These are phyloP conservation scores for Drosophila tripunctata DNA, from an alignment of 2,888 invertebrate species.

Conservation along the genomic window DNA sequence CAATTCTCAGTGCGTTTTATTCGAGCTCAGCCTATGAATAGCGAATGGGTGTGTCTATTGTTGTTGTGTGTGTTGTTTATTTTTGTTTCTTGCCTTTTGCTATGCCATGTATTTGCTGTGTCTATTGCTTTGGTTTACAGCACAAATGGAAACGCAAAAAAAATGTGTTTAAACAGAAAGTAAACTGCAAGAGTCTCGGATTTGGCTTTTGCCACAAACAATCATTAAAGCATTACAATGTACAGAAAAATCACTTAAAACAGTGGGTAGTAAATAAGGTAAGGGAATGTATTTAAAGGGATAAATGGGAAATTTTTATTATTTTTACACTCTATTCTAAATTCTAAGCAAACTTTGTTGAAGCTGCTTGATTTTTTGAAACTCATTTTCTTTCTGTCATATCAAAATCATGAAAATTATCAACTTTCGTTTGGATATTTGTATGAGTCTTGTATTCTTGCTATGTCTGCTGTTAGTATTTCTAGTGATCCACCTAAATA, in stretches of 20 bases:
- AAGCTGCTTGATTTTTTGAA: not conserved
- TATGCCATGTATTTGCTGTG: slow-evolving; percentile 5
- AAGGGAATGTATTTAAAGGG: not conserved
- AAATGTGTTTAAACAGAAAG: slow-evolving; percentile 5
- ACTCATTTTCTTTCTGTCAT: not conserved
- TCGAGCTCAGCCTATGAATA: slow-evolving; percentile 27
- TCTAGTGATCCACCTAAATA: not conserved
- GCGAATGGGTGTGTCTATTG: slow-evolving; percentile 15
- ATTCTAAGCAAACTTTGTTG: slow-evolving; percentile 1
- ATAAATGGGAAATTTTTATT: no score
- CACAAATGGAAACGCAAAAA: slow-evolving; percentile 6
- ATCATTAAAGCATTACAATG: slow-evolving; percentile 8
- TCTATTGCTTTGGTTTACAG: slow-evolving; percentile 17
- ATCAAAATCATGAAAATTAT: slow-evolving; percentile 27
- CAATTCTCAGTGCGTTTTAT: slow-evolving; percentile 29
- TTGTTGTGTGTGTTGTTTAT: not conserved
- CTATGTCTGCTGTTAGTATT: not conserved
- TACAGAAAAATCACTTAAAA: not conserved
- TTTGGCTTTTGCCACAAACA: slow-evolving; percentile 4
- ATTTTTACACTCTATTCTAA: no score
- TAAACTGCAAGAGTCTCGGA: slow-evolving; percentile 2
- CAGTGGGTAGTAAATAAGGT: not conserved
- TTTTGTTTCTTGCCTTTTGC: slow-evolving; percentile 18
- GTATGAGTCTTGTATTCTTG: not conserved
- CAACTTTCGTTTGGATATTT: slow-evolving; percentile 12